Conservation (phyloP, 2,888 invertebrate species). For the Schizotus pectinicornis region DNA sequence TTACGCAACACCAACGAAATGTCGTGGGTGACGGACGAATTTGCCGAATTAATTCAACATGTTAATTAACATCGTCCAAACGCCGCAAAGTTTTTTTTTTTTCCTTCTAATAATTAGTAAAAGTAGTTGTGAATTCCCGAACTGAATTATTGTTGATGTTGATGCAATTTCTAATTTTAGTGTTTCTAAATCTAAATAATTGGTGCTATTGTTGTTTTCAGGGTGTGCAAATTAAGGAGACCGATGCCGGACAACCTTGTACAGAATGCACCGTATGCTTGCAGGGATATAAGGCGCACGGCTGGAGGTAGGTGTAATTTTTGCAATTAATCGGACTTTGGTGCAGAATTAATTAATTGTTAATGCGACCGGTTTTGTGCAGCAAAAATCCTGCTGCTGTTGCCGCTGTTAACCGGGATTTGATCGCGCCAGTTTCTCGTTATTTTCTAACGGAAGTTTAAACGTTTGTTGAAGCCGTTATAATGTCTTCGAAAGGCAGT, state of each 20-base stretch:
- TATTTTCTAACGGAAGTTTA: background rate
- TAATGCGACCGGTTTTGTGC: background rate
- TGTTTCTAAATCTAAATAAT: too few species aligned
- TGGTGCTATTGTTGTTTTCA: constrained; percentile 59
- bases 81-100: too few species aligned
- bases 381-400: background rate
- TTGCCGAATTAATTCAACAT: background rate
- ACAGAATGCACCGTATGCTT: constrained; percentile 81
- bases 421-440: background rate
- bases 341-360: background rate
- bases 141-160: too few species aligned
- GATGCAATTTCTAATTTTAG: too few species aligned
- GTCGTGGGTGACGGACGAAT: background rate
- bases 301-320: constrained; percentile 79
- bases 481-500: background rate
- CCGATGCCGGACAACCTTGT: constrained; percentile 86
- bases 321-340: background rate
- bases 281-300: constrained; percentile 80
- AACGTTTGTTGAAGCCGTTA: background rate
- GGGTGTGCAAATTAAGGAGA: constrained; percentile 87
- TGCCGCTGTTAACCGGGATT: constrained; percentile 2
- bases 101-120: too few species aligned
- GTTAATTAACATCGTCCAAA: background rate
- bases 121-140: too few species aligned
- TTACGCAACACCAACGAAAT: background rate